These are phyloP conservation scores for Scolanthus callimorphus DNA, from an alignment of 92 coral and sea anemone genomes.

Conservation along the genomic window DNA sequence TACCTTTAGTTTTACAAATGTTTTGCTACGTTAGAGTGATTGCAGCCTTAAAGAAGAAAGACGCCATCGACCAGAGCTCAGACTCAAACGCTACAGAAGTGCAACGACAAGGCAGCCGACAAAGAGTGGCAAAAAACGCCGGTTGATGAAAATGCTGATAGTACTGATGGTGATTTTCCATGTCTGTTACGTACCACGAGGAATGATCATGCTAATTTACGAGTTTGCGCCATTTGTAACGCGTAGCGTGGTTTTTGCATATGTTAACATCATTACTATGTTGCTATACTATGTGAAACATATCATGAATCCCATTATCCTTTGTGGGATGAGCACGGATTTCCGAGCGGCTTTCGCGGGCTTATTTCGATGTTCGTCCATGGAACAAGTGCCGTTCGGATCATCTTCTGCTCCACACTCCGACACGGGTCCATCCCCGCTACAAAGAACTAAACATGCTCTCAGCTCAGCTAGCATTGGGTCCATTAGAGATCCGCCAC, in stretches of 20 bases:
- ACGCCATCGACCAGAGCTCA: conserved; percentile 29
- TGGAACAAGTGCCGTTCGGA: too few relatives aligned
- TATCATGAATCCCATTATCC: conserved; percentile 62
- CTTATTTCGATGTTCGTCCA: too few relatives aligned
- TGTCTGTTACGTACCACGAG: conserved; percentile 68
- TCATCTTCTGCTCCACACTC: too few relatives aligned
- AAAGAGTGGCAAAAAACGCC: conserved; percentile 39
- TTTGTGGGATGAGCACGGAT: conserved; percentile 69
- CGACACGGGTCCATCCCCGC: too few relatives aligned
- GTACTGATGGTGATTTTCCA: conserved; percentile 58
- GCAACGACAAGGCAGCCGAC: conserved; percentile 7
- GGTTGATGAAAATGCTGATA: conserved; percentile 58
- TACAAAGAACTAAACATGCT: too few relatives aligned
- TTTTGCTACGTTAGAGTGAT: conserved; percentile 42
- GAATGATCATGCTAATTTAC: conserved; percentile 44
- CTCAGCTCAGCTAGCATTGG: too few relatives aligned
- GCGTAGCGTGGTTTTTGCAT: conserved; percentile 20
- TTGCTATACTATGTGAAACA: conserved; percentile 68
- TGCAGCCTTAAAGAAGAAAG: conserved; percentile 18
- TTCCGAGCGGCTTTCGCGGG: conserved; percentile 49
- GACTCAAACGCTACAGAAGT: background rate
- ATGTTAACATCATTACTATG: conserved; percentile 36
- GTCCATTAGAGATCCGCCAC: too few relatives aligned
- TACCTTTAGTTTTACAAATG: conserved; percentile 50
- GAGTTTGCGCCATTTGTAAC: conserved; percentile 38